A percentile compares a stretch with the other conserved stretches of the same genome.
phyloP scores from a whole-genome alignment of 2,888 invertebrate genomes.

The Ichneumoninae sp. region DNA sequence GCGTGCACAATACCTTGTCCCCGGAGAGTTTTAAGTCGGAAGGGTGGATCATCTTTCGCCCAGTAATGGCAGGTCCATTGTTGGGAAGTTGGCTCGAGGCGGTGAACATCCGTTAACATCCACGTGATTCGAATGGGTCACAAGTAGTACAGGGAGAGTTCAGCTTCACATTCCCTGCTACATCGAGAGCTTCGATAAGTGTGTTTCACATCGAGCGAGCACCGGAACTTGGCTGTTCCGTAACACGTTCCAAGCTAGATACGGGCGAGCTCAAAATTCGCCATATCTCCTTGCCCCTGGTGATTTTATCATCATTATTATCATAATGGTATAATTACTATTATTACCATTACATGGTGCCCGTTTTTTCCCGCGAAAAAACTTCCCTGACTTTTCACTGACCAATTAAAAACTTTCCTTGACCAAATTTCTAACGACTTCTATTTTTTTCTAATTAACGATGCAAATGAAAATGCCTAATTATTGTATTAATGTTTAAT shows the following conservation, averaged over 20 bases:
- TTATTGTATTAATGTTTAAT: no score
- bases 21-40: conserved; percentile 12
- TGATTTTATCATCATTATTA: no score
- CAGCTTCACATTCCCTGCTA: conserved; percentile 2
- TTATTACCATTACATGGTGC: no score
- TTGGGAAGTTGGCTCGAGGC: conserved; percentile 7
- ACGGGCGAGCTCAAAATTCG: not conserved
- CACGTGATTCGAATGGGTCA: not conserved
- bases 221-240: not conserved
- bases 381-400: no score
- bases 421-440: no score
- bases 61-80: conserved; percentile 21
- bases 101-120: conserved; percentile 9
- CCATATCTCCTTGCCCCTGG: not conserved
- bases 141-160: not conserved
- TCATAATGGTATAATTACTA: no score
- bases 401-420: no score
- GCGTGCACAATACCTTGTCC: not conserved
- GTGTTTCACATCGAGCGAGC: conserved; percentile 4
- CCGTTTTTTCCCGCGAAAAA: no score
- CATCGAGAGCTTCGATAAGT: not conserved
- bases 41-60: conserved; percentile 42
- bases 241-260: no score
- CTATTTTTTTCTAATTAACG: no score
- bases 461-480: no score